Evolutionary conservation across 2,113 vertebrate species (phyloP).

Genomic region (Callaeas wilsoni): DNA sequence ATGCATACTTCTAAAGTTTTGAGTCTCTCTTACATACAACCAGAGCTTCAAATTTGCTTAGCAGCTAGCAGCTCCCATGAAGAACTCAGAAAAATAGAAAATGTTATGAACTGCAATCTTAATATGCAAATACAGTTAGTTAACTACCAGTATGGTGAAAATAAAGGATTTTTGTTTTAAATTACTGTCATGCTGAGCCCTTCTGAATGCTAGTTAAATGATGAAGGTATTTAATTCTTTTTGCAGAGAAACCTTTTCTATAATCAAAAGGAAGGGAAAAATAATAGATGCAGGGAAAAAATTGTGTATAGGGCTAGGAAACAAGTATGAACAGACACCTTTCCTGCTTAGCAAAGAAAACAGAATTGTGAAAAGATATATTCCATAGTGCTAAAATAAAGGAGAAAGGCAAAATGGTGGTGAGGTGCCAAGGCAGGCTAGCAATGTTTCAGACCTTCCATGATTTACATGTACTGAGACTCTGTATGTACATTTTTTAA

Average conservation of each 20-base stretch:
- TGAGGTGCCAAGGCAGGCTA: not conserved
- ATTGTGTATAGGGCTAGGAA: not conserved
- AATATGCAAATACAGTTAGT: not conserved
- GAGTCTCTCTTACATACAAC: not conserved
- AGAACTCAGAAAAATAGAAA: not conserved
- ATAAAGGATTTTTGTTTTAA: not conserved
- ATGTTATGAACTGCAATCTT: not conserved
- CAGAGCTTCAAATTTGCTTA: not conserved
- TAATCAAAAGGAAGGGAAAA: not conserved
- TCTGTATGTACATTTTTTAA: not conserved
- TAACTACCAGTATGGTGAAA: not conserved
- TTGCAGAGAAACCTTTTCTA: not conserved
- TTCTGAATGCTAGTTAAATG: not conserved
- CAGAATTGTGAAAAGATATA: not conserved
- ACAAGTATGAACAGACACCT: not conserved
- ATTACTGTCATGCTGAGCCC: not conserved
- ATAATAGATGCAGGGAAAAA: not conserved
- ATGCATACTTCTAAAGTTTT: not conserved
- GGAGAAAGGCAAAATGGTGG: not conserved
- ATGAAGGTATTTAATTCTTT: not conserved
- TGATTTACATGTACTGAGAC: not conserved
- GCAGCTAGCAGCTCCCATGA: not conserved
- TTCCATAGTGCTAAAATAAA: not conserved
- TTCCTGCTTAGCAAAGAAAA: not conserved
- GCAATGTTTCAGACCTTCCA: not conserved